Evolutionary conservation across 2,113 vertebrate species (phyloP), one percentile per base, ranked within the genome.

Genomic region (Clarias gariepinus): DNA sequence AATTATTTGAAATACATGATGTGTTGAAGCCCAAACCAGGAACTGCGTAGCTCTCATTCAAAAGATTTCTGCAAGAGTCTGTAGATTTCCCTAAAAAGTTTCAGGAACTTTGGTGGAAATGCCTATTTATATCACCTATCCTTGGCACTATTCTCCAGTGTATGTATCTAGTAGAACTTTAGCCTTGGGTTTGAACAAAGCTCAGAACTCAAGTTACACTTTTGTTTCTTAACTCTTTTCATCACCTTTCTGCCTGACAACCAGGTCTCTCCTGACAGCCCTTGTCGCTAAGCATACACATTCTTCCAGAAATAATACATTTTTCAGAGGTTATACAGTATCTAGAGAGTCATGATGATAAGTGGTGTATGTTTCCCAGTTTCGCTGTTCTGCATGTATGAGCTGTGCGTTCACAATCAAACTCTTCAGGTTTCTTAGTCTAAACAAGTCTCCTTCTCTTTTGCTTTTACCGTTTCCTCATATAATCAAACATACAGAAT

Each of bases 291-390:
- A 82, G 85, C 60, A 23, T 57, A 64, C 58, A 83, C 21, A 21
- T 77, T 77, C 69, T 57, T 76, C 81, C 86, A 64, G 47, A 83
- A 87, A 87, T 87, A 85, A 71, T 74, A 33, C 71, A 23, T 58
- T 63, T 58, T 84, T 73, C 78, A 41, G 53, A 81, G 78, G 73
- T 79, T 55, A 64, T 66, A 60, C 47, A 66, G 47, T 58, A 47
- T 47, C 47, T 47, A 55, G 41, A 66, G 55, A 64, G 71, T 74
- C 80, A 61, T 76, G 81, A 83, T 76, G 69, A 63, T 76, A 64
- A 53, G 77, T 19, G 77, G 74, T 53, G 41, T 21, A 41, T 13
- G 28, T 83, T 53, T 79, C 53, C 53, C 28, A 19, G n/a, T 57
- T 58, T 79, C 53, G 4, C 76, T 79, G 16, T 30, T 79, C 16